Conservation (phyloP, 2,113 vertebrate species). For the Myotis lucifugus region DNA sequence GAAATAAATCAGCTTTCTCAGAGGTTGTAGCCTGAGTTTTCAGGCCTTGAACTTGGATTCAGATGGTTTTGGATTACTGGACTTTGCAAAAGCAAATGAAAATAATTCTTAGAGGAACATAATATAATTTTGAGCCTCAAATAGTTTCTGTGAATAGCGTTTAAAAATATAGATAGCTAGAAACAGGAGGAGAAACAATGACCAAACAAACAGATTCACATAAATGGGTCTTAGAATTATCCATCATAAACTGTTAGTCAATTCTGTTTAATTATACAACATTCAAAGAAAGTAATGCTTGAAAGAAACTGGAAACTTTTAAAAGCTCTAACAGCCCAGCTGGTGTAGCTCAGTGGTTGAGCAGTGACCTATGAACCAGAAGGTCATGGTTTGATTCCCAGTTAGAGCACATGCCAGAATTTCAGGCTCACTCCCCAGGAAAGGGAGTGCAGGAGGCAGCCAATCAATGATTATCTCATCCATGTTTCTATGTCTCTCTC, state of each 20-base stretch:
- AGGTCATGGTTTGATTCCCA: too few relatives aligned
- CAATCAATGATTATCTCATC: too few relatives aligned
- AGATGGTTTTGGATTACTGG: background rate
- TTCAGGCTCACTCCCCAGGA: too few relatives aligned
- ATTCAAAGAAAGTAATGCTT: background rate
- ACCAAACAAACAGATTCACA: background rate
- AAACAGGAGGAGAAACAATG: background rate
- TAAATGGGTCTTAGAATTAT: background rate
- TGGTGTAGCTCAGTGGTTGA: too few relatives aligned
- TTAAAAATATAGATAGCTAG: background rate
- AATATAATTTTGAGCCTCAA: background rate
- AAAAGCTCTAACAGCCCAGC: background rate
- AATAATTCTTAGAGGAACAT: constrained; percentile 7
- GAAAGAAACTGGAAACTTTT: background rate
- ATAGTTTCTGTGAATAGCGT: background rate
- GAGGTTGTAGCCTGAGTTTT: background rate
- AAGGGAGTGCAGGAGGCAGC: too few relatives aligned
- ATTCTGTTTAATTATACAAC: background rate
- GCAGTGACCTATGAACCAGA: too few relatives aligned
- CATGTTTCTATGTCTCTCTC: too few relatives aligned
- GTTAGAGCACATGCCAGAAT: too few relatives aligned
- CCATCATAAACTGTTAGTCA: background rate
- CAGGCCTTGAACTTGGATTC: background rate
- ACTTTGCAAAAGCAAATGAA: background rate
- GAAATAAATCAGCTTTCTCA: background rate